A percentile compares a stretch with the other conserved stretches of the same genome.
Evolutionary conservation across 1,140 invertebrate species (phyloP).

Genomic region (Drosophila subobscura): DNA sequence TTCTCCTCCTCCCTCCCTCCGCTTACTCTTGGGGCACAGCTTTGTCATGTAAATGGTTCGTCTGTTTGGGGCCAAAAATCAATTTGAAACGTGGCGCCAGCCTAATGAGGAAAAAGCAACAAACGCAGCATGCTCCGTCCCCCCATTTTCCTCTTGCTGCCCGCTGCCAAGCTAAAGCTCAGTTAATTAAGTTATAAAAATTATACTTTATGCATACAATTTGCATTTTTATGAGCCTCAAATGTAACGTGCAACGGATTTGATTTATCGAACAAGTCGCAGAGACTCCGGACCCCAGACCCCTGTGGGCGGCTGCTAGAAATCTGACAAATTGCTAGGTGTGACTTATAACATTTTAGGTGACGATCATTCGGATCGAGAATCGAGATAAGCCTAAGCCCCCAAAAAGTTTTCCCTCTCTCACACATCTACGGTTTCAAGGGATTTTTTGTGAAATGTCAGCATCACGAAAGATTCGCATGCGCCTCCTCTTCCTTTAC

Average conservation of each 20-base stretch:
- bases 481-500: conserved; percentile 34
- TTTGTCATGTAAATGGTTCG: conserved; percentile 70
- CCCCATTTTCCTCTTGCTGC: neutral
- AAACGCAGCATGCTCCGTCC: conserved; percentile 46
- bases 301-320: conserved; percentile 43
- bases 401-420: conserved; percentile 36
- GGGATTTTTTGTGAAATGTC: conserved; percentile 44
- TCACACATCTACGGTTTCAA: conserved; percentile 74
- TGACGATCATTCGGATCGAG: conserved; percentile 34
- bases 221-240: conserved; percentile 77
- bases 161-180: conserved; percentile 10
- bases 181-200: conserved; percentile 80
- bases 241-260: conserved; percentile 69
- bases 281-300: neutral
- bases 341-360: conserved; percentile 70
- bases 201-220: conserved; percentile 81
- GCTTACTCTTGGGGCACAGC: conserved; percentile 9
- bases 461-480: conserved; percentile 53
- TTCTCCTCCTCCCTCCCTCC: neutral
- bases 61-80: conserved; percentile 58
- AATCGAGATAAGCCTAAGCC: conserved; percentile 22
- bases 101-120: conserved; percentile 65
- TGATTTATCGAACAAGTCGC: conserved; percentile 55
- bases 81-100: conserved; percentile 73
- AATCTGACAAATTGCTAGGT: conserved; percentile 75